Conservation (phyloP, 2,113 vertebrate species). For the Microcebus tavaratra region DNA sequence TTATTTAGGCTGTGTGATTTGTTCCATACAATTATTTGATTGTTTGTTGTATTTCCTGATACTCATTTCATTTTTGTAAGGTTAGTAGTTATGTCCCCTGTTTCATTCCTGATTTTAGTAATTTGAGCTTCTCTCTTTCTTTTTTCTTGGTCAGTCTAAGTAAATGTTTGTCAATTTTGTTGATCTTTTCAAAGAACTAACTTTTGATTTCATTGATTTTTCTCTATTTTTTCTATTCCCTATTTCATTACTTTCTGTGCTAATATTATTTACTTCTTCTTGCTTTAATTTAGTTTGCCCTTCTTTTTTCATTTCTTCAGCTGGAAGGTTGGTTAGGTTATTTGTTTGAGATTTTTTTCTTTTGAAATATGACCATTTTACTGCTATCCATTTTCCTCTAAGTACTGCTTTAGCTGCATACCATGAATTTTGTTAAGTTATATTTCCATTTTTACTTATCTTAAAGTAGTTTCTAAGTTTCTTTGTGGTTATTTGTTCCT, state of each 20-base stretch:
- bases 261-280: not conserved
- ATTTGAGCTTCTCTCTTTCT: not conserved
- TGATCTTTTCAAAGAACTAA: not conserved
- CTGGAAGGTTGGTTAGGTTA: not conserved
- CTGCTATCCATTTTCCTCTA: not conserved
- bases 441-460: not conserved
- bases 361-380: not conserved
- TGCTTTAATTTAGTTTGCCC: not conserved
- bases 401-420: not conserved
- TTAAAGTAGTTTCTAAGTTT: slow-evolving; percentile 15
- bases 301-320: not conserved
- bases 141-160: not conserved
- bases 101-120: not conserved
- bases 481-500: not conserved
- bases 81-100: not conserved
- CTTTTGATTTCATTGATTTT: not conserved
- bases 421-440: not conserved
- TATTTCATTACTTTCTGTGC: not conserved
- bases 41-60: not conserved
- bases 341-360: not conserved
- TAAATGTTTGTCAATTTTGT: not conserved
- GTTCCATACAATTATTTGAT: not conserved
- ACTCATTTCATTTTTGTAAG: not conserved
- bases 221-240: not conserved
- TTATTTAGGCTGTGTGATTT: not conserved